A percentile compares a stretch with the other conserved stretches of the same genome.
Evolutionary conservation across 1,140 invertebrate genomes (phyloP).

Genomic region (Chymomyza costata): DNA sequence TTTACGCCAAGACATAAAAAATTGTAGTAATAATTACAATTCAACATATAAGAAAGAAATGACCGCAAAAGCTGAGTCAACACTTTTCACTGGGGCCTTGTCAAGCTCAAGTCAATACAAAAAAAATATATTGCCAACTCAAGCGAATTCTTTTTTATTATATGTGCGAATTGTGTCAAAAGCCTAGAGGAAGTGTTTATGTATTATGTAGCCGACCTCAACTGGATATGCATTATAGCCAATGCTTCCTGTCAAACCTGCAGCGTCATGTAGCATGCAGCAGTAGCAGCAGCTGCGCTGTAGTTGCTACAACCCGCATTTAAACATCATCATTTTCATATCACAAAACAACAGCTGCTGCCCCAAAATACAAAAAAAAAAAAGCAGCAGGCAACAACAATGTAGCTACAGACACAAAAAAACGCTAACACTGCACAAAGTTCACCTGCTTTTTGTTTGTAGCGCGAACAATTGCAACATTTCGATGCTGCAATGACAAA

Average conservation of each 20-base stretch:
- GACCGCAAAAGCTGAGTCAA: conserved; percentile 17
- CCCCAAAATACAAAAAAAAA: conserved; percentile 25
- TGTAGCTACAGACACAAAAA: too few relatives aligned
- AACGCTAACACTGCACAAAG: conserved; percentile 15
- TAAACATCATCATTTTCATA: conserved; percentile 6
- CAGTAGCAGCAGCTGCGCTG: conserved; percentile 17
- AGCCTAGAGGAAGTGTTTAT: too few relatives aligned
- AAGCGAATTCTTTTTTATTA: conserved; percentile 22
- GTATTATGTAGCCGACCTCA: too few relatives aligned
- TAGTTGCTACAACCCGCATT: conserved; percentile 9
- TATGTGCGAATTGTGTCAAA: background rate
- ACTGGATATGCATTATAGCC: too few relatives aligned
- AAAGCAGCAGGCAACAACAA: conserved; percentile 18
- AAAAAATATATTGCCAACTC: conserved; percentile 31
- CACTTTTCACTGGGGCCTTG: conserved; percentile 39
- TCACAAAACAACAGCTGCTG: conserved; percentile 27
- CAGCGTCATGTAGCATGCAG: conserved; percentile 1
- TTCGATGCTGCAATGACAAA: background rate
- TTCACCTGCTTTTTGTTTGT: conserved; percentile 20
- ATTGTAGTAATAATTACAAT: background rate
- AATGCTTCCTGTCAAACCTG: too few relatives aligned
- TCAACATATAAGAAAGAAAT: conserved; percentile 4
- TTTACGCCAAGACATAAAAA: too few relatives aligned
- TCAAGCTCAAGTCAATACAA: conserved; percentile 37
- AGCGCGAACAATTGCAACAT: conserved; percentile 12